phyloP scores from a whole-genome alignment of 2,888 invertebrate genomes.

The Cataglyphis altisquamis region DNA sequence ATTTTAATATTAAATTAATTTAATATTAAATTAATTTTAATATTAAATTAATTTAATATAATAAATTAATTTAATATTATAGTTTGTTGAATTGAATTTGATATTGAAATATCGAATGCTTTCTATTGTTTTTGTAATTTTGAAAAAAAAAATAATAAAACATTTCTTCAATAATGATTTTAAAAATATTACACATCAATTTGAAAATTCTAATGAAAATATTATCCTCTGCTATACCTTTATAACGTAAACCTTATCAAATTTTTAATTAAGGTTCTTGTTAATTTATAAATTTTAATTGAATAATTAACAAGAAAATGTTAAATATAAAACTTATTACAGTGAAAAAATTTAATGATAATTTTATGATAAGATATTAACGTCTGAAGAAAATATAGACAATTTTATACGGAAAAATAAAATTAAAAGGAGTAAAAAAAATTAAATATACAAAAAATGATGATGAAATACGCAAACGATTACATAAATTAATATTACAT shows the following conservation, averaged over 20 bases:
- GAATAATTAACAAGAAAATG: background rate
- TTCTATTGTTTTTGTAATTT: background rate
- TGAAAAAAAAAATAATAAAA: constrained; percentile 9
- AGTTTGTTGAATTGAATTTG: background rate
- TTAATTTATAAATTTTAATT: background rate
- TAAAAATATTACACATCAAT: background rate
- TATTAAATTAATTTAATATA: no score
- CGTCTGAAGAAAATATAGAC: background rate
- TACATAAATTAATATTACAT: constrained; percentile 9
- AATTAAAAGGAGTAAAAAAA: background rate
- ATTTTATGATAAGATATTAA: background rate
- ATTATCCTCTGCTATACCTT: background rate
- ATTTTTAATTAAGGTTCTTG: background rate
- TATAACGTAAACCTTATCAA: background rate
- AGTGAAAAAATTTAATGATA: background rate
- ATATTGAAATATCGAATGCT: background rate
- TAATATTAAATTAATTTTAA: background rate
- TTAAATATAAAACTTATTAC: background rate
- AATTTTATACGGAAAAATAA: background rate
- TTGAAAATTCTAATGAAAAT: constrained; percentile 36
- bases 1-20: background rate
- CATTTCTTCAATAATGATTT: background rate
- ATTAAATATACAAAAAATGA: background rate
- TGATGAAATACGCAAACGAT: background rate
- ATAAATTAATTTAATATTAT: background rate